Base-by-base conservation (phyloP, 2,888 invertebrate species). In the Ormyrus labotus region DNA sequence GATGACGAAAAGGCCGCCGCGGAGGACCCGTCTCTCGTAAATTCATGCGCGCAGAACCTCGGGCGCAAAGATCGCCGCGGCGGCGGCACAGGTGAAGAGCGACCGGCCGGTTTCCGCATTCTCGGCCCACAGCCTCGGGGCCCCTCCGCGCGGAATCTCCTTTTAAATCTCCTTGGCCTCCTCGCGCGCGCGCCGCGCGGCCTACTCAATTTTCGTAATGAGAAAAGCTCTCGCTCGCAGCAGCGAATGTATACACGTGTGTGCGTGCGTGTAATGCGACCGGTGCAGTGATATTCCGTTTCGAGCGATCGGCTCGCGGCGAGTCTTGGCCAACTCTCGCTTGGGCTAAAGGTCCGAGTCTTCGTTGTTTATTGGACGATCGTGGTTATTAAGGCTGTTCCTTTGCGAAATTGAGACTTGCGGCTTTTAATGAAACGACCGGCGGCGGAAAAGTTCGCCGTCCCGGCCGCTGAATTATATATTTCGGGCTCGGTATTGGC, bases 111-210 rank as follows among this genome's bases (percentile, higher is more conserved):
- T 86, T 89, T 90, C 90, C 90, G 90, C 90, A 90, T 90, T 90
- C 90, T 88, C 88, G 90, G 88, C 88, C 89, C 90, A 90, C 85
- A 90, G 89, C 90, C 89, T 81, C 84, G 86, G 89, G 90, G 81
- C 74, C 48, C 51, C 77, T 64, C 53, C 19, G 19, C 81, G 78
- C 78, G 58, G 48, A 70, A 70, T 65, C 74, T 75, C 19, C 19
- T 19, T 19, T 65, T 80, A 53, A 70, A 75, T 75, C 74, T 64
- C 50, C 48, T 70, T 57, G 47, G 70, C 64, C 50, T 51, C 58
- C 51, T 55, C 34, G 51, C 68, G 57, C 60, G n/a, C 51, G 53
- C 61, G 13, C 19, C n/a, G 45, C n/a, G 67, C 60, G 71, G 60
- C 67, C 55, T 34, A 53, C 67, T 72, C 72, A 64, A 67, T 78